These are phyloP conservation scores for Hypercompe scribonia DNA, from an alignment of 2,888 invertebrate species.

Conservation along the genomic window DNA sequence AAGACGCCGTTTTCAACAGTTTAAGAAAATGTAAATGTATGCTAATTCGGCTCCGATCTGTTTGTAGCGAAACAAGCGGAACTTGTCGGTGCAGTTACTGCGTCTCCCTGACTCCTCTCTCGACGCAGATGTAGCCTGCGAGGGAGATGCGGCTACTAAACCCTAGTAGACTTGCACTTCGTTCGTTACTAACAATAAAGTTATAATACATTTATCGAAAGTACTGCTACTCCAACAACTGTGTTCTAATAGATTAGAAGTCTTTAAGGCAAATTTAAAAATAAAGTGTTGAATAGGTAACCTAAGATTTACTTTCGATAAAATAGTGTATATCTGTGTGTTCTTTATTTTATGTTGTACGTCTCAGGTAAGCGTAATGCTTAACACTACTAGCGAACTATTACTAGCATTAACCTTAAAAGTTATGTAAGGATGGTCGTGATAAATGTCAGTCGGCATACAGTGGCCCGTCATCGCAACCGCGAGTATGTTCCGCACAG, in stretches of 20 bases:
- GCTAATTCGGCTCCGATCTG: conserved; percentile 56
- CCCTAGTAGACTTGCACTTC: background rate
- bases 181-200: background rate
- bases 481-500: conserved; percentile 1
- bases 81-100: background rate
- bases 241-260: background rate
- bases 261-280: background rate
- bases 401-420: conserved; percentile 41
- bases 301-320: background rate
- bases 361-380: too few species aligned
- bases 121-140: background rate
- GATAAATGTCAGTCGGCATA: conserved; percentile 59
- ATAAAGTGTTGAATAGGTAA: background rate
- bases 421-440: conserved; percentile 34
- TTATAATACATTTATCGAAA: background rate
- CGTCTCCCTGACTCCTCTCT: background rate
- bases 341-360: too few species aligned
- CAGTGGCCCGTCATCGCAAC: conserved; percentile 62
- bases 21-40: conserved; percentile 69
- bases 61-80: conserved; percentile 38
- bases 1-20: conserved; percentile 48
- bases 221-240: background rate
- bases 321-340: background rate
- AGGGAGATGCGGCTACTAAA: background rate
- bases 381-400: too few species aligned